A percentile compares a stretch with the other conserved stretches of the same genome.
Conservation (phyloP, 2,888 invertebrate species). For the Cheilosia urbana region DNA sequence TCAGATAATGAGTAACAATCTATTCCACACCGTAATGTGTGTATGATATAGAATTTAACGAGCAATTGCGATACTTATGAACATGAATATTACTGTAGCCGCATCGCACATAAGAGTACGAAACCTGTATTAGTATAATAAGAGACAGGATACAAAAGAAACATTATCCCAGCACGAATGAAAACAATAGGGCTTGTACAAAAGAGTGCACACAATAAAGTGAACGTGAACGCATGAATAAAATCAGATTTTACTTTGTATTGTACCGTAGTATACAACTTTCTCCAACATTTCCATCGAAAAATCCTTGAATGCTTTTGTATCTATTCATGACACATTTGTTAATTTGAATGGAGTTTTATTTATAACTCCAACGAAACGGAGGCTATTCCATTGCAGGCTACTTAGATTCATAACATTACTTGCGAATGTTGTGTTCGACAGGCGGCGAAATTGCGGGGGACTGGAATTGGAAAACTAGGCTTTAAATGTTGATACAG, state of each 20-base stretch:
- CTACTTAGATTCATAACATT: neutral
- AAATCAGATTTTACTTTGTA: neutral
- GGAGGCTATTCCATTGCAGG: neutral
- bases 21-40: no score
- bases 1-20: no score
- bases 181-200: neutral
- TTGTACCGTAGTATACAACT: neutral
- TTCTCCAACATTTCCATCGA: neutral
- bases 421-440: no score
- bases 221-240: neutral
- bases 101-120: no score
- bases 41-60: no score
- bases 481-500: no score
- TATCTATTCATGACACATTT: conserved; percentile 4
- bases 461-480: neutral
- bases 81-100: no score
- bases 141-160: neutral
- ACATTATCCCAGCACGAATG: conserved; percentile 3
- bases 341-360: conserved; percentile 13
- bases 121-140: neutral
- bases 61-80: no score
- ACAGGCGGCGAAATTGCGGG: neutral
- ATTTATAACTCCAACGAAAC: neutral
- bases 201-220: neutral
- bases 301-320: neutral